phyloP scores from a whole-genome alignment of 1,140 invertebrate genomes.

The Apis cerana region DNA sequence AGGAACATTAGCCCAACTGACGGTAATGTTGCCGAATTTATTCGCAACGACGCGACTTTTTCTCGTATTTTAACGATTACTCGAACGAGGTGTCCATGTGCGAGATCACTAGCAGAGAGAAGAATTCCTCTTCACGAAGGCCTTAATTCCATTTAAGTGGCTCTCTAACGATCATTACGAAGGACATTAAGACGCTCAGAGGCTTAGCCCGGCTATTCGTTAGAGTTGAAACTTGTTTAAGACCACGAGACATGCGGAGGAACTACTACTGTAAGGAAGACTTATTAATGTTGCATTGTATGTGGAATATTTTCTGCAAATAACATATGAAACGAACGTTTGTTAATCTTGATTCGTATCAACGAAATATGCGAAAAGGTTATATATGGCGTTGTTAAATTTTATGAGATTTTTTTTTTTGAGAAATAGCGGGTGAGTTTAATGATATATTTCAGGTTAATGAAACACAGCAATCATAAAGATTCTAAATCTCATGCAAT shows the following conservation, averaged over 20 bases:
- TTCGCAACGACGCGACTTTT: not conserved
- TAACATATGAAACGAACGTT: not conserved
- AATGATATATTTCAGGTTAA: no score
- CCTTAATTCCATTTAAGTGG: constrained; percentile 35
- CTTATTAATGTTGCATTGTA: constrained; percentile 19
- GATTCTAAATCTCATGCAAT: no score
- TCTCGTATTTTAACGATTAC: constrained; percentile 14
- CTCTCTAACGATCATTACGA: constrained; percentile 43
- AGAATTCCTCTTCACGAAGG: not conserved
- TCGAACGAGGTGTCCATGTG: not conserved
- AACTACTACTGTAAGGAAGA: not conserved
- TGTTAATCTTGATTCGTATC: not conserved
- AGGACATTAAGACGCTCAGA: constrained; percentile 22
- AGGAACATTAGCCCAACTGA: not conserved
- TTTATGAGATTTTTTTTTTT: no score
- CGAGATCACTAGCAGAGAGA: not conserved
- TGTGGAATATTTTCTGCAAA: constrained; percentile 15
- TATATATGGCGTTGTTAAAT: not conserved
- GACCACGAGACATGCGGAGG: not conserved
- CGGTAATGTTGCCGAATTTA: not conserved
- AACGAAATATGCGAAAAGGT: not conserved
- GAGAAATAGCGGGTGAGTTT: no score
- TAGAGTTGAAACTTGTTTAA: constrained; percentile 28
- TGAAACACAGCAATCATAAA: no score
- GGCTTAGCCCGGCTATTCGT: constrained; percentile 17